Base-by-base conservation (phyloP, 2,797 vertebrate species). In the Hybognathus amarus region DNA sequence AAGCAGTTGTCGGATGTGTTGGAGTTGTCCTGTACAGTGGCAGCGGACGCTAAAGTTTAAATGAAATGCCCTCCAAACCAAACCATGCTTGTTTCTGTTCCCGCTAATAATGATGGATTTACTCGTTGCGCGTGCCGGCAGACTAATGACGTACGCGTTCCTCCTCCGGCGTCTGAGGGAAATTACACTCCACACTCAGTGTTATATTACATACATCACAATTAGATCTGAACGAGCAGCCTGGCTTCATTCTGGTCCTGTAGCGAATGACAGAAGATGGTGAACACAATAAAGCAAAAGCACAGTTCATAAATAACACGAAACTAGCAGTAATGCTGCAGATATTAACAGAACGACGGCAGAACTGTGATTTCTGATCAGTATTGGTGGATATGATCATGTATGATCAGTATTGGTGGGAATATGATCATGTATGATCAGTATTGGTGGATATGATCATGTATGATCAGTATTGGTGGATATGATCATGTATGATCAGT, bases 61-160 rank as follows among this genome's bases (percentile, higher is more conserved):
- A 45, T 38, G 18, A 56, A 36, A 75, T 22, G 1, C 15, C 13
- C 33, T 18, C 47, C 52, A 38, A 33, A 68, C 11, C 40, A 42
- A 80, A 36, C 50, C 59, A 0, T 33, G 11, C 75, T 27, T 15
- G 54, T 75, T n/a, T 45, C 36, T 56, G 66, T 36, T 45, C 1
- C 1, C 47, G 38, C 63, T 77, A 24, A 22, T 30, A 33, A 67
- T 85, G 85, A 87, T 86, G 88, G 81, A 86, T 87, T 83, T 47
- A 68, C 83, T 33, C 30, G 22, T 61, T 47, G 73, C 61, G 81
- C 67, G n/a, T n/a, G n/a, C 82, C 77, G 73, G 80, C 77, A 50
- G 64, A 68, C 79, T 77, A 87, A 85, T 84, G 85, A 88, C 87
- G 81, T 83, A 87, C 85, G 22, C 24, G 61, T 59, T 83, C 40